Evolutionary conservation across 1,140 invertebrate genomes (phyloP), one percentile per base, ranked within the genome.

Genomic region (Leptinotarsa texana): DNA sequence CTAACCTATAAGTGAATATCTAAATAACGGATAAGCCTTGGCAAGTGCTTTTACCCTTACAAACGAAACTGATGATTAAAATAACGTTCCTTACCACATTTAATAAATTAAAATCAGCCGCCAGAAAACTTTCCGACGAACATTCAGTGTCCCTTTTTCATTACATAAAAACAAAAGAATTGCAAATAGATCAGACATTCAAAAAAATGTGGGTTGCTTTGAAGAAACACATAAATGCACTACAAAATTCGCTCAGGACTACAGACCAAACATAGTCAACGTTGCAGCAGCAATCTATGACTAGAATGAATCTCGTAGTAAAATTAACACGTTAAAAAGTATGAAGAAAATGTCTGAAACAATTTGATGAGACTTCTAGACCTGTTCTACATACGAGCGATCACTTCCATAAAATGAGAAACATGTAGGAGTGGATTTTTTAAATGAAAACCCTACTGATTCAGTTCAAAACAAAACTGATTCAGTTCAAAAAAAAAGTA

Each of bases 21-120:
- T 21, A 15, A 65, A 42, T 42, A 65, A 65, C 27, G 13, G 63
- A 65, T 22, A 17, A 47, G 33, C 67, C 67, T 69, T 69, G 67
- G 68, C 68, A 69, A 69, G 68, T 69, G 33, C 48, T 69, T 69
- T 65, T 21, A 48, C n/a, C 68, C n/a, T 69, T 69, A 69, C 17
- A 47, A 48, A 69, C 67, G 42, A 49, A 65, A 24, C 24, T 24
- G 13, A 65, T 65, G 21, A 65, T 65, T 69, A 69, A 69, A 69
- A 69, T 69, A 69, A 18, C 68, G 48, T 18, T 49, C 13, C 48
- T 69, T 18, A 69, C 68, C 68, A 69, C 68, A 69, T 69, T 33
- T 24, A 69, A 48, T 49, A 49, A 69, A 48, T 69, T 18, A 69
- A 69, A 69, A 69, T 5, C 48, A 42, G 18, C 21, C 42, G 47